Conservation (phyloP, 2,797 vertebrate species). For the Channa striata region DNA sequence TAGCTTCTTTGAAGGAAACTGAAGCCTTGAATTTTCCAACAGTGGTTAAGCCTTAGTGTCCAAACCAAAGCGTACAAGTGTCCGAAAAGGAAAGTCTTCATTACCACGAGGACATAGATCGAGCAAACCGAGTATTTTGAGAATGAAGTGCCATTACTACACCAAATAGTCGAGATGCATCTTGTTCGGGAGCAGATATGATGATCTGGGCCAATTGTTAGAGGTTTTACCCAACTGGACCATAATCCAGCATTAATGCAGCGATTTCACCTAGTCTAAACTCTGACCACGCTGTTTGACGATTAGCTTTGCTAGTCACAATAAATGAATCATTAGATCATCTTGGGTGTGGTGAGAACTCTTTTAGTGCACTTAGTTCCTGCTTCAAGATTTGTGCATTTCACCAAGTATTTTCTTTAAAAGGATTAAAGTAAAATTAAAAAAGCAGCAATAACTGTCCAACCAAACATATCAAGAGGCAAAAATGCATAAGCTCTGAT, state of each 20-base stretch:
- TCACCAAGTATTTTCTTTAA: conserved; percentile 75
- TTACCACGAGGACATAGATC: background rate
- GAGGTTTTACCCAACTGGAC: background rate
- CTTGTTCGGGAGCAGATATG: too few species aligned
- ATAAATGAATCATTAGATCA: background rate
- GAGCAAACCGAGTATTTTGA: background rate
- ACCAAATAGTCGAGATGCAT: background rate
- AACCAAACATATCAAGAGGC: conserved; percentile 80
- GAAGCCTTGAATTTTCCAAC: background rate
- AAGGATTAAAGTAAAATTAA: conserved; percentile 77
- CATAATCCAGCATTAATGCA: conserved; percentile 2
- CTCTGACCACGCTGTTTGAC: too few species aligned
- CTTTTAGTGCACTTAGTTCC: conserved; percentile 84
- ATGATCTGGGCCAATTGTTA: too few species aligned
- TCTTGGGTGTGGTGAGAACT: conserved; percentile 14
- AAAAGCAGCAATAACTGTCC: conserved; percentile 87
- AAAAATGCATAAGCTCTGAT: conserved; percentile 70
- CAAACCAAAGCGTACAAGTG: background rate
- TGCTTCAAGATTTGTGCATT: conserved; percentile 69
- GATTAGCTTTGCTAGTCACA: background rate
- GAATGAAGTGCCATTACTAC: background rate
- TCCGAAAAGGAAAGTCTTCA: background rate
- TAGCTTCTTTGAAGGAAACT: conserved; percentile 8
- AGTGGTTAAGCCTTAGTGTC: background rate
- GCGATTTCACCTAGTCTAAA: background rate